These are phyloP conservation scores for Xanthia togata DNA, from an alignment of 2,888 invertebrate genomes.

Conservation along the genomic window DNA sequence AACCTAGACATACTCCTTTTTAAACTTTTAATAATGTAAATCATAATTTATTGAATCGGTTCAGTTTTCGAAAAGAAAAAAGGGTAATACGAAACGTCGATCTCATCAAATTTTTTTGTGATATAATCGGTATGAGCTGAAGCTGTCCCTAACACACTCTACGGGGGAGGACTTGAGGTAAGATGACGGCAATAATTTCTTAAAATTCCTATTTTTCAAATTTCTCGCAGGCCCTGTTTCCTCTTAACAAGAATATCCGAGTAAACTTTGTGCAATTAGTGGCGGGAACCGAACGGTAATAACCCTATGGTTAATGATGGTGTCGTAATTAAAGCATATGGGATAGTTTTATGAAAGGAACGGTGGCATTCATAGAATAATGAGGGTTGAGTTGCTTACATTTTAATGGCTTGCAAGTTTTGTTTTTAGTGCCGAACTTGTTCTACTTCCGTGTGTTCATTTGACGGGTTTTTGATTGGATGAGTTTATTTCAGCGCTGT, in stretches of 20 bases:
- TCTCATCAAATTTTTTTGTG: too few species aligned
- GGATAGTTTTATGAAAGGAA: conserved; percentile 59
- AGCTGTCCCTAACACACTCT: too few species aligned
- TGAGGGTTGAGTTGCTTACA: conserved; percentile 51
- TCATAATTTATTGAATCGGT: too few species aligned
- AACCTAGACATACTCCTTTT: too few species aligned
- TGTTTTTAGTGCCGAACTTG: conserved; percentile 29
- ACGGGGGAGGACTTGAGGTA: too few species aligned
- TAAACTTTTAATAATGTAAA: too few species aligned
- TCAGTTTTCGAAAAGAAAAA: too few species aligned
- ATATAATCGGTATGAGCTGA: too few species aligned
- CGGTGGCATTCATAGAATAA: conserved; percentile 46
- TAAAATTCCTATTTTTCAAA: too few species aligned
- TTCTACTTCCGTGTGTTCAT: conserved; percentile 29
- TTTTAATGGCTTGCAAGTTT: conserved; percentile 59
- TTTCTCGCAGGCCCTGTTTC: too few species aligned
- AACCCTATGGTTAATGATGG: conserved; percentile 68
- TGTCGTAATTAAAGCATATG: conserved; percentile 69
- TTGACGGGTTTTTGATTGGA: conserved; percentile 7
- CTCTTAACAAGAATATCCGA: conserved; percentile 54
- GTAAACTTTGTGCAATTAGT: conserved; percentile 81
- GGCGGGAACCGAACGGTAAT: conserved; percentile 64
- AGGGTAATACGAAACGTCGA: too few species aligned
- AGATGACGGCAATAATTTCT: too few species aligned
- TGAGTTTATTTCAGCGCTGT: not conserved